These are phyloP conservation scores for Tragelaphus oryx DNA, from an alignment of 2,797 vertebrate species.

Conservation along the genomic window DNA sequence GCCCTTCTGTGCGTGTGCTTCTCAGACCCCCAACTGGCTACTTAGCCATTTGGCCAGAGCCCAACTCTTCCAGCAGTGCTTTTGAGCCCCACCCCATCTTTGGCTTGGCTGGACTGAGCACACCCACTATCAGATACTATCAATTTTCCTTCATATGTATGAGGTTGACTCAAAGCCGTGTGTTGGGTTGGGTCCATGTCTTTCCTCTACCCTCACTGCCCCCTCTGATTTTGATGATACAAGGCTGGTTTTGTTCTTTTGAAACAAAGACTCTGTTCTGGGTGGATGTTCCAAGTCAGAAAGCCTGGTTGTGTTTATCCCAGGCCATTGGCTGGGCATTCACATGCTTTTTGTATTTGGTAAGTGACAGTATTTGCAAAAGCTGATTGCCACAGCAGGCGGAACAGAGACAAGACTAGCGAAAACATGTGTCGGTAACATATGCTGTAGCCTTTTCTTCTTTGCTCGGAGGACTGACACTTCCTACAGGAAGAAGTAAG, in stretches of 20 bases:
- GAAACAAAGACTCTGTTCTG: slow-evolving; percentile 70
- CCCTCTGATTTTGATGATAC: slow-evolving; percentile 48
- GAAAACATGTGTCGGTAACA: slow-evolving; percentile 75
- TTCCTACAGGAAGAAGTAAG: slow-evolving; percentile 73
- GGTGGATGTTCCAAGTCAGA: slow-evolving; percentile 71
- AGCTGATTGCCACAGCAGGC: slow-evolving; percentile 74
- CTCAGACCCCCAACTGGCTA: slow-evolving; percentile 61
- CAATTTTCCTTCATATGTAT: slow-evolving; percentile 41
- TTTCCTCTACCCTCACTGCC: slow-evolving; percentile 5
- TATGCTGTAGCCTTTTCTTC: slow-evolving; percentile 72
- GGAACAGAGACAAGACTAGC: slow-evolving; percentile 70
- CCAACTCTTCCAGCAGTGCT: slow-evolving; percentile 55
- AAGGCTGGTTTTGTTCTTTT: slow-evolving; percentile 68
- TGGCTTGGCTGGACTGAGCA: slow-evolving; percentile 30
- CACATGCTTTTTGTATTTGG: slow-evolving; percentile 76
- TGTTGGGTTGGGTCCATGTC: slow-evolving; percentile 30
- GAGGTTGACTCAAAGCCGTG: slow-evolving; percentile 30
- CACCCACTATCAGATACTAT: slow-evolving; percentile 43
- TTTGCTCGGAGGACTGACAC: slow-evolving; percentile 69
- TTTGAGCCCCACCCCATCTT: slow-evolving; percentile 52
- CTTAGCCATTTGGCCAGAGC: slow-evolving; percentile 52
- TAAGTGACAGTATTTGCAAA: slow-evolving; percentile 76
- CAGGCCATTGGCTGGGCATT: slow-evolving; percentile 66
- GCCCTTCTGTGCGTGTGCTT: slow-evolving; percentile 61
- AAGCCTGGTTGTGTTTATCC: slow-evolving; percentile 71